These are phyloP conservation scores for Indri indri DNA, from an alignment of 2,113 vertebrate genomes.

Conservation along the genomic window DNA sequence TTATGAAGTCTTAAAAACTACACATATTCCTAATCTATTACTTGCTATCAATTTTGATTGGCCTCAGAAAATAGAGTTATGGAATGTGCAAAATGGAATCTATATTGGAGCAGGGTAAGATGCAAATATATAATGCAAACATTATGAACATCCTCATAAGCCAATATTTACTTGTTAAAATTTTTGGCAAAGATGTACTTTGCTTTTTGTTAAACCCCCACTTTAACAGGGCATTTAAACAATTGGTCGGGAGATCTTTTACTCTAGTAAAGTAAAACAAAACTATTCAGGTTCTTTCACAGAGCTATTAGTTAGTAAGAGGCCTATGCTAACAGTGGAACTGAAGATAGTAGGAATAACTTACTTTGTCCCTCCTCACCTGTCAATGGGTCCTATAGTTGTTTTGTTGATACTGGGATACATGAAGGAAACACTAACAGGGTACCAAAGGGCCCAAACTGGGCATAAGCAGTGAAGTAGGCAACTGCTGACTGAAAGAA, in stretches of 20 bases:
- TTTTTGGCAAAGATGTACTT: not conserved
- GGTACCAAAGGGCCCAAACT: not conserved
- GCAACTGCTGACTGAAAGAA: not conserved
- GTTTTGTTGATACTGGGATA: not conserved
- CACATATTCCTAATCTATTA: not conserved
- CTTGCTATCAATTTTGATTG: not conserved
- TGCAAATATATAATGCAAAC: not conserved
- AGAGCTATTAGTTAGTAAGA: not conserved
- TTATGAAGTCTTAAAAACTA: not conserved
- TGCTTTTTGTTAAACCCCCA: not conserved
- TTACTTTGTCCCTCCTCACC: not conserved
- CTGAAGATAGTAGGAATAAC: not conserved
- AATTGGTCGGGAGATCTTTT: not conserved
- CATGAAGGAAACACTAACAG: not conserved
- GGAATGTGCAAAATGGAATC: not conserved
- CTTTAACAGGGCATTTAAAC: not conserved
- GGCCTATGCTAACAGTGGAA: not conserved
- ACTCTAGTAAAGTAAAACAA: not conserved
- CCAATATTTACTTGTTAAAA: constrained; percentile 5
- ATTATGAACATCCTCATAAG: not conserved
- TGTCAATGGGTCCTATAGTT: not conserved
- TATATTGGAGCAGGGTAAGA: not conserved
- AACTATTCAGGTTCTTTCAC: not conserved
- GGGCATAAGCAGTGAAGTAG: not conserved
- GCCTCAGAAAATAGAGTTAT: not conserved